Evolutionary conservation across 2,888 invertebrate genomes (phyloP), one percentile per base, ranked within the genome.

Genomic region (Microchrysa polita): DNA sequence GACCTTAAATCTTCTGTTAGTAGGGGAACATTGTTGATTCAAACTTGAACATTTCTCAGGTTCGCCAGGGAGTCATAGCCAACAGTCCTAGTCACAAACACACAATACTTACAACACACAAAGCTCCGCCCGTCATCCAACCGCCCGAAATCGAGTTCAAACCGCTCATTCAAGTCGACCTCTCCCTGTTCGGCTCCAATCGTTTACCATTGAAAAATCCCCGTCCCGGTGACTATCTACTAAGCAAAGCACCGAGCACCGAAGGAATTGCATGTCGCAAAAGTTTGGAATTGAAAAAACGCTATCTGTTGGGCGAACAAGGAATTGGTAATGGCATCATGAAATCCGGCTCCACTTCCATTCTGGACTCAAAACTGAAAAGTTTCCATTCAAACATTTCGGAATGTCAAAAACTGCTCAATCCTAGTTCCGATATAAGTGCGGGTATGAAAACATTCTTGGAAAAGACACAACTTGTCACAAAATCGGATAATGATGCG

Each of bases 251-350:
- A 0, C 92, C 93, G 76, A 94, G 94, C 77, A 94, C 94, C 1
- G 94, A 94, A 80, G 94, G 94, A 20, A 91, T 95, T 73, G 95
- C 95, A 12, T 93, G 94, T 16, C 94, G 94, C 83, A 90, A 93
- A 73, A 94, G 95, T 18, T 86, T 95, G 69, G 95, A 95, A 85
- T 87, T 95, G 59, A 95, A 95, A 81, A 92, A 94, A 80, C 90
- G 91, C 76, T 96, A 95, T 84, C 86, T 95, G 18, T 86, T 95
- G 12, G 94, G 94, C 0, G 92, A 91, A 77, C 87, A 88, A 0
- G 89, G 87, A 5, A 83, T 87, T 61, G 88, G 90, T 0, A 91
- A 91, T 44, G 88, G 90, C 23, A 92, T 94, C 23, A 89, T 92
- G 78, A 93, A 93, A 81, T 94, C 94, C 0, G 93, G 93, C 72